Percentiles rank a stretch among this genome's conserved stretches.
Conservation (phyloP, 2,888 invertebrate species). For the Thalpophila matura region DNA sequence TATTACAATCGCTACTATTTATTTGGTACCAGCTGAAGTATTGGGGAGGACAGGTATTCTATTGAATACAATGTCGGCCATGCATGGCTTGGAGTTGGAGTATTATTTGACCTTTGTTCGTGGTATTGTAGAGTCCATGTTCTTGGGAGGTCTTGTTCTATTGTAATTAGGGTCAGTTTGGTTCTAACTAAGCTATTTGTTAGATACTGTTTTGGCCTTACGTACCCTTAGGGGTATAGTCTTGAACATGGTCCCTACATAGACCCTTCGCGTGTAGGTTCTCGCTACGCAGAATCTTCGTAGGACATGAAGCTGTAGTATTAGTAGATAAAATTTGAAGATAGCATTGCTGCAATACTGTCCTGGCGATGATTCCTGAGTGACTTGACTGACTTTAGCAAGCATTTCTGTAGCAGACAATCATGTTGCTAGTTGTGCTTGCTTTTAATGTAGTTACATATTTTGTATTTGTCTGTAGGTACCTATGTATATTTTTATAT, state of each 20-base stretch:
- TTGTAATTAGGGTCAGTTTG: slow-evolving; percentile 60
- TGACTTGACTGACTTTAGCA: too few relatives aligned
- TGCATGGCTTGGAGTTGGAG: slow-evolving; percentile 48
- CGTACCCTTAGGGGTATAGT: slow-evolving; percentile 30
- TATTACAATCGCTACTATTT: slow-evolving; percentile 79
- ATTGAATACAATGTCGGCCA: slow-evolving; percentile 55
- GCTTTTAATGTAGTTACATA: too few relatives aligned
- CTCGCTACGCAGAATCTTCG: slow-evolving; percentile 14
- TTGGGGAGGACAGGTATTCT: slow-evolving; percentile 60
- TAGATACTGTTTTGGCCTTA: slow-evolving; percentile 37
- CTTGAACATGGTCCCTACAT: slow-evolving; percentile 4
- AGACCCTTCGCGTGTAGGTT: neutral
- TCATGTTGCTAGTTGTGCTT: too few relatives aligned
- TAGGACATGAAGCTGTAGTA: neutral
- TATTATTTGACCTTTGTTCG: slow-evolving; percentile 59
- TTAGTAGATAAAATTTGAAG: neutral
- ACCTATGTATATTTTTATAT: too few relatives aligned
- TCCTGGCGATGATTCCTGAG: too few relatives aligned
- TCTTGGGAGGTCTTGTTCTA: slow-evolving; percentile 63
- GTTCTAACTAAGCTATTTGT: slow-evolving; percentile 48
- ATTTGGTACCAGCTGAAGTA: slow-evolving; percentile 69
- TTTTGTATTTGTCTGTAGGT: too few relatives aligned
- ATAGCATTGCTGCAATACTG: too few relatives aligned
- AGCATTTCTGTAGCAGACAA: too few relatives aligned
- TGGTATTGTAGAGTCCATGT: slow-evolving; percentile 45